Percentiles rank a stretch among this genome's conserved stretches.
Evolutionary conservation across 1,140 invertebrate species (phyloP).

Genomic region (Planococcus citri): DNA sequence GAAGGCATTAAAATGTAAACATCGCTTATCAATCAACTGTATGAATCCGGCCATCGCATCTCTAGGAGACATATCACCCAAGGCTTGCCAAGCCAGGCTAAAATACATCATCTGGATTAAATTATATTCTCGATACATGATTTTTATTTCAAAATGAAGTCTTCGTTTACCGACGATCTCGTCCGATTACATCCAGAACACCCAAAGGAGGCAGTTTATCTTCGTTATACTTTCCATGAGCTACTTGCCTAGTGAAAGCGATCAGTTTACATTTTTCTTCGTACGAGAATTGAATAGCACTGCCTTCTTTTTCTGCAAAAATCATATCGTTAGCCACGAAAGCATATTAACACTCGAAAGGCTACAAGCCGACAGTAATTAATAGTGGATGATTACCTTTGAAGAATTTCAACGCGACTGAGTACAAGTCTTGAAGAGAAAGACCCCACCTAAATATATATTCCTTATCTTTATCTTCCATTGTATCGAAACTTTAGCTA

Average conservation of each 20-base stretch:
- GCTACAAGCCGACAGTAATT: no score
- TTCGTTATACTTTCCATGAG: conserved; percentile 66
- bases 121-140: background rate
- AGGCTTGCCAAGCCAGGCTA: conserved; percentile 77
- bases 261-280: conserved; percentile 83
- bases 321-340: conserved; percentile 23
- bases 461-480: conserved; percentile 28
- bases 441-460: conserved; percentile 43
- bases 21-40: conserved; percentile 69
- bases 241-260: conserved; percentile 82
- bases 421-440: conserved; percentile 65
- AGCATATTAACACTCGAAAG: background rate
- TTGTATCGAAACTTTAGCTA: background rate
- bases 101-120: conserved; percentile 29
- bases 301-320: conserved; percentile 86
- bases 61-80: conserved; percentile 71
- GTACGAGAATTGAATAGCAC: conserved; percentile 85
- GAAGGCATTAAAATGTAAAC: conserved; percentile 78
- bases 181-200: conserved; percentile 88
- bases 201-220: conserved; percentile 71
- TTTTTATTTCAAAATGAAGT: background rate
- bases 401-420: conserved; percentile 71
- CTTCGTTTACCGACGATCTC: conserved; percentile 57
- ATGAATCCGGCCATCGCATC: conserved; percentile 88
- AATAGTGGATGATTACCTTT: conserved; percentile 49